Evolutionary conservation across 2,113 vertebrate genomes (phyloP).

Genomic region (Spheniscus mendiculus): DNA sequence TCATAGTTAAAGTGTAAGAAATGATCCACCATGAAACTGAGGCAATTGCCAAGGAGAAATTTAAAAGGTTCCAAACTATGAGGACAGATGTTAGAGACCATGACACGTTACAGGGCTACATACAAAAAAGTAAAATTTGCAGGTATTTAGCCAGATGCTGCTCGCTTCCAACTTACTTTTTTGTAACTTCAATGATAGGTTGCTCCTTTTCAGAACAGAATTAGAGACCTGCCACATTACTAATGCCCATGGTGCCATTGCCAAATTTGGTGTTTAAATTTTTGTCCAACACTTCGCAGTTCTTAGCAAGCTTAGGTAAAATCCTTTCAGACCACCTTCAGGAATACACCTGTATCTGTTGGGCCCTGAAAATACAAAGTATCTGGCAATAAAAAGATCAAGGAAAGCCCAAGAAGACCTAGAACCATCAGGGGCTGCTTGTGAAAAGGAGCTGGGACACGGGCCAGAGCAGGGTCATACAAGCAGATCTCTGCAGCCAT

Average conservation of each 20-base stretch:
- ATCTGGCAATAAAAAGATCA: not conserved
- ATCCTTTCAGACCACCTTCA: not conserved
- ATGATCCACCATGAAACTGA: not conserved
- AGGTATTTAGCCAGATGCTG: not conserved
- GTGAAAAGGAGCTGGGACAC: accelerated
- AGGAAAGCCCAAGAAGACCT: not conserved
- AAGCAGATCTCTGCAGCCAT: not conserved
- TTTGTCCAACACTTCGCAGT: not conserved
- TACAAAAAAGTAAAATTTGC: not conserved
- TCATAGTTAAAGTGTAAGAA: not conserved
- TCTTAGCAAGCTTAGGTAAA: not conserved
- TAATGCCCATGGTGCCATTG: not conserved
- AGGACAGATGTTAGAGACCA: not conserved
- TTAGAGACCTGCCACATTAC: not conserved
- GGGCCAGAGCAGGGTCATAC: not conserved
- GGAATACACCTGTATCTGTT: not conserved
- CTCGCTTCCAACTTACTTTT: not conserved
- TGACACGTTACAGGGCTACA: not conserved
- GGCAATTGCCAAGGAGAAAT: not conserved
- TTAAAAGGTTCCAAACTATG: not conserved
- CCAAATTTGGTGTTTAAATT: not conserved
- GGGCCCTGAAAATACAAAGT: not conserved
- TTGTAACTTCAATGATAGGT: not conserved
- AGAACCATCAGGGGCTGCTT: not conserved
- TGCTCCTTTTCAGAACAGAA: not conserved